Percentiles rank a stretch among this genome's conserved stretches.
phyloP scores from a whole-genome alignment of 2,888 invertebrate species.

The Hyles lineata region DNA sequence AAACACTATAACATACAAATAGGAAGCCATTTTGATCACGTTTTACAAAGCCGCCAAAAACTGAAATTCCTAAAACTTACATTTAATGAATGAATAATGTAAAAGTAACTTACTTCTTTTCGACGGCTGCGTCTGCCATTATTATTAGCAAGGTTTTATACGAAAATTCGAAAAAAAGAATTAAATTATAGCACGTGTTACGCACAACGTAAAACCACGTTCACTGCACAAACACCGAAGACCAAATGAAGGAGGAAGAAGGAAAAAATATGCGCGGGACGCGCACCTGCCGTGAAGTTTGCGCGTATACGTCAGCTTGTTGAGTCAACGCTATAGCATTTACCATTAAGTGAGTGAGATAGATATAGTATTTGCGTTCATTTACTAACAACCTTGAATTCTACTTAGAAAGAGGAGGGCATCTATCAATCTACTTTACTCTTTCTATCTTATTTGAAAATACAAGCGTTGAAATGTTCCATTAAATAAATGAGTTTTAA shows the following conservation, averaged over 20 bases:
- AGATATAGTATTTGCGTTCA: slow-evolving; percentile 46
- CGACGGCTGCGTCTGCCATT: slow-evolving; percentile 89
- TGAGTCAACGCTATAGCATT: slow-evolving; percentile 51
- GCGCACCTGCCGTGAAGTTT: slow-evolving; percentile 63
- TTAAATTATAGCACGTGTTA: slow-evolving; percentile 73
- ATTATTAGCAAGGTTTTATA: slow-evolving; percentile 59
- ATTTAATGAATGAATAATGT: slow-evolving; percentile 47
- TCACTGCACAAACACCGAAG: slow-evolving; percentile 81
- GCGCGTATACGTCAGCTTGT: slow-evolving; percentile 58
- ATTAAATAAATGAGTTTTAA: slow-evolving; percentile 38
- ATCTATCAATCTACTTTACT: slow-evolving; percentile 66
- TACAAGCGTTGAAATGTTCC: slow-evolving; percentile 62
- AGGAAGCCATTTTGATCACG: slow-evolving; percentile 86
- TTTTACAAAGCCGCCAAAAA: slow-evolving; percentile 79
- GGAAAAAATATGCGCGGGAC: slow-evolving; percentile 73
- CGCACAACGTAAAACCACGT: slow-evolving; percentile 73
- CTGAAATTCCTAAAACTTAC: slow-evolving; percentile 48
- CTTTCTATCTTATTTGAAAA: slow-evolving; percentile 68
- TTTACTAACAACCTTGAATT: slow-evolving; percentile 73
- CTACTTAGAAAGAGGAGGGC: slow-evolving; percentile 53
- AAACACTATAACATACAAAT: slow-evolving; percentile 62
- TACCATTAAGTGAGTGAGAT: slow-evolving; percentile 55
- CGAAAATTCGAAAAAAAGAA: slow-evolving; percentile 54
- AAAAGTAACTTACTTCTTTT: slow-evolving; percentile 86
- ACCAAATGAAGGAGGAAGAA: slow-evolving; percentile 80